Evolutionary conservation across 2,797 vertebrate genomes (phyloP), one percentile per base, ranked within the genome.

Genomic region (Macropus fuliginosus): DNA sequence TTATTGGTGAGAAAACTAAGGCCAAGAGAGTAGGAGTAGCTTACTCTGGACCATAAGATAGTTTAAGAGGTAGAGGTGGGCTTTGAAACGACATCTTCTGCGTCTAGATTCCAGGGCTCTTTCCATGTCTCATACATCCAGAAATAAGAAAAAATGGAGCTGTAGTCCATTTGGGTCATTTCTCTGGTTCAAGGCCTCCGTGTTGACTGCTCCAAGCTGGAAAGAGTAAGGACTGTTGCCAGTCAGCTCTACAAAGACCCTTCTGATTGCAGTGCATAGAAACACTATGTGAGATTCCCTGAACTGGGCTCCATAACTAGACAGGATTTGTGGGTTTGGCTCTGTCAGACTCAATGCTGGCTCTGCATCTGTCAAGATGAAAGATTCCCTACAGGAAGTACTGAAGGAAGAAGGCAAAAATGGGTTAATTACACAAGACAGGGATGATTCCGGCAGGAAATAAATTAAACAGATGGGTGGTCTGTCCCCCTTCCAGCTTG

Each of bases 391-490:
- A 96, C 81, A 16, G 27, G 94, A 91, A 97, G 93, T 93, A 96
- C 97, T 11, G 89, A 95, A 98, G 96, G 97, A 98, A 96, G 97
- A 98, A 96, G 95, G 52, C 28, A 97, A 31, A 96, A 98, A 97
- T 90, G 96, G 97, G 97, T 98, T 98, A 98, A 98, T 96, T 97
- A 94, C 56, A 0, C 94, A 97, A 98, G 95, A 93, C 93, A 46
- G 95, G 93, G 96, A 56, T 93, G 93, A 97, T 97, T 97, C 97
- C 97, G 96, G 97, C 95, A 95, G 94, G 95, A 87, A 96, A 40
- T 97, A 98, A 98, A 97, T 95, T 96, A 97, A 97, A 97, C 98
- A 97, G 98, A 97, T 96, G 96, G 97, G 94, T 81, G 95, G 46
- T 2, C 5, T 55, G 96, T 96, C 97, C 97, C 97, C 92, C 95